A percentile compares a stretch with the other conserved stretches of the same genome.
Evolutionary conservation across 1,140 invertebrate genomes (phyloP).

Genomic region (Polypedilum pembai): DNA sequence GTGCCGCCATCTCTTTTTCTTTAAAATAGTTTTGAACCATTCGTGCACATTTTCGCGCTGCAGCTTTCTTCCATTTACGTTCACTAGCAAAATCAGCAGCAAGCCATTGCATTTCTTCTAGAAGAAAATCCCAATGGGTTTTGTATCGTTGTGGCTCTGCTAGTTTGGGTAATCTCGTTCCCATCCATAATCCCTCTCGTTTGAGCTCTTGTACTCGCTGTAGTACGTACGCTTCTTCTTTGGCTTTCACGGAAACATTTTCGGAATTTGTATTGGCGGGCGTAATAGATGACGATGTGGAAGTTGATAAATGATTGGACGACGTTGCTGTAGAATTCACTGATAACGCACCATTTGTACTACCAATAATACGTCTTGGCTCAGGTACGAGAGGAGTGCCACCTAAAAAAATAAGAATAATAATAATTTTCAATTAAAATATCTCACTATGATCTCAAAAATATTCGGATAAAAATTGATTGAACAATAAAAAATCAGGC

Average conservation of each 20-base stretch:
- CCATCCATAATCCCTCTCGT: conserved; percentile 87
- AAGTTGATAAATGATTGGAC: conserved; percentile 29
- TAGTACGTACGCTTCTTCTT: conserved; percentile 91
- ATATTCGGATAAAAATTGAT: not conserved
- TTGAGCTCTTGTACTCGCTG: conserved; percentile 81
- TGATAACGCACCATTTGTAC: conserved; percentile 29
- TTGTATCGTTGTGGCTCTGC: conserved; percentile 83
- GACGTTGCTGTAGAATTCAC: conserved; percentile 23
- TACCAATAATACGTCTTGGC: conserved; percentile 34
- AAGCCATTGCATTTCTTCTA: conserved; percentile 98
- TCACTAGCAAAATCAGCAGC: conserved; percentile 96
- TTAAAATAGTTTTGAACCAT: conserved; percentile 96
- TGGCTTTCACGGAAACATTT: conserved; percentile 77
- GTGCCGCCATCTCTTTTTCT: conserved; percentile 81
- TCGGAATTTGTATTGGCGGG: conserved; percentile 36
- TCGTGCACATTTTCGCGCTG: conserved; percentile 83
- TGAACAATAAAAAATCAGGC: not conserved
- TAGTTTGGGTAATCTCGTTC: conserved; percentile 83
- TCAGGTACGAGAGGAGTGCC: conserved; percentile 49
- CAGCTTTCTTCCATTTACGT: conserved; percentile 93
- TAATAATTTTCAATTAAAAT: no score
- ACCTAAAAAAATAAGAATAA: conserved; percentile 43
- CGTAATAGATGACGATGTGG: conserved; percentile 13
- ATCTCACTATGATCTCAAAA: no score
- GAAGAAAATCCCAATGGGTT: conserved; percentile 97